Evolutionary conservation across 2,113 vertebrate species (phyloP).

Genomic region (Prochilodus magdalenae): DNA sequence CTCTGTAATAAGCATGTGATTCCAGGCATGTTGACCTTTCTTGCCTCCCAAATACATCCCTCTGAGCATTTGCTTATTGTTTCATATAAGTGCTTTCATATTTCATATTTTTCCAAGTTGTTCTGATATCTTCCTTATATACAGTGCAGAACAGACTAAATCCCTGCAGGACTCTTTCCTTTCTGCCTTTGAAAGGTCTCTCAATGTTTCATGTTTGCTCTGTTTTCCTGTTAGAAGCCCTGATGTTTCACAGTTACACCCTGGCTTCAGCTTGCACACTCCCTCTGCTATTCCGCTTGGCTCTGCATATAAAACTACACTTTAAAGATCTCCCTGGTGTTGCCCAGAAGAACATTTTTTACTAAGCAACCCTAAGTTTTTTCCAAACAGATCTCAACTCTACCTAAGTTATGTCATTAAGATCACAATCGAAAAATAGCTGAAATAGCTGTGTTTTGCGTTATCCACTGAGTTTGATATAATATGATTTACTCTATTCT

Average conservation of each 20-base stretch:
- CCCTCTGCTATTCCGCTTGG: constrained; percentile 35
- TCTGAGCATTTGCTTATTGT: neutral
- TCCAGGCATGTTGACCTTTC: too few relatives aligned
- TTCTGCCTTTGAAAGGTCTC: constrained; percentile 19
- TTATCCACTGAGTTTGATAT: neutral
- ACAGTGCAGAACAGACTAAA: constrained; percentile 17
- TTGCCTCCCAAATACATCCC: too few relatives aligned
- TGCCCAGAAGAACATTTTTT: constrained; percentile 1
- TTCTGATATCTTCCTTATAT: neutral
- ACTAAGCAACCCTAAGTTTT: neutral
- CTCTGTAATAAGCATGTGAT: neutral
- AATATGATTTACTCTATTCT: neutral
- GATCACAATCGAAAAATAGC: too few relatives aligned
- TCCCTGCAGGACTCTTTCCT: constrained; percentile 26
- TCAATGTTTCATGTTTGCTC: constrained; percentile 32
- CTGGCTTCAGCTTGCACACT: constrained; percentile 27
- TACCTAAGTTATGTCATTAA: neutral
- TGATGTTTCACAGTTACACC: constrained; percentile 39
- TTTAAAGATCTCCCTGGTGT: constrained; percentile 7
- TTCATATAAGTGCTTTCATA: neutral
- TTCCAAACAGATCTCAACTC: too few relatives aligned
- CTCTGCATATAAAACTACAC: constrained; percentile 12
- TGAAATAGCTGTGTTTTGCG: neutral
- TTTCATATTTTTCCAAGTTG: neutral
- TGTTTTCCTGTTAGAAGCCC: constrained; percentile 31